Evolutionary conservation across 2,888 invertebrate species (phyloP).

Genomic region (Heliconius ismenius): DNA sequence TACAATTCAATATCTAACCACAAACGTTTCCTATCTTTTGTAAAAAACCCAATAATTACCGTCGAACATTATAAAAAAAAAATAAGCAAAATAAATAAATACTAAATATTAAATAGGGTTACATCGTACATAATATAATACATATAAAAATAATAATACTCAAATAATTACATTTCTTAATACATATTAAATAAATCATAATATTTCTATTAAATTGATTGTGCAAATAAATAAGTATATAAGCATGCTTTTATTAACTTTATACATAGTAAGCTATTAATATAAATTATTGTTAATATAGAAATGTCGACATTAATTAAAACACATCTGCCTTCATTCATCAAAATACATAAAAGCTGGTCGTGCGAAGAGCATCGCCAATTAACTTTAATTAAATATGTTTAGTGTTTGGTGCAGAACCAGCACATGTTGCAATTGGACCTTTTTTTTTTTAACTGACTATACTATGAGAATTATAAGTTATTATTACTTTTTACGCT

Average conservation of each 20-base stretch:
- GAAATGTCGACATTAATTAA: background rate
- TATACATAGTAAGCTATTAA: background rate
- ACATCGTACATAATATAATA: background rate
- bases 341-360: constrained; percentile 15
- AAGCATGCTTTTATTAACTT: background rate
- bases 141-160: background rate
- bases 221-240: background rate
- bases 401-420: constrained; percentile 9
- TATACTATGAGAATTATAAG: background rate
- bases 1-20: background rate
- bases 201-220: no score
- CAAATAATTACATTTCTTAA: background rate
- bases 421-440: constrained; percentile 31
- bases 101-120: background rate
- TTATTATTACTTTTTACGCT: background rate
- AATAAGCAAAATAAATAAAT: background rate
- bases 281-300: background rate
- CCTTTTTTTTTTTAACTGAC: constrained; percentile 9
- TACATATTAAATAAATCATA: no score
- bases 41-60: background rate
- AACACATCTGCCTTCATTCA: background rate
- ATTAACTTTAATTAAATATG: constrained; percentile 48
- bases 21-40: background rate
- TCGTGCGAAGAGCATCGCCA: constrained; percentile 40
- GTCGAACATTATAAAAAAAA: background rate